phyloP scores from a whole-genome alignment of 2,888 invertebrate genomes.

The Sinohyriopsis cumingii region DNA sequence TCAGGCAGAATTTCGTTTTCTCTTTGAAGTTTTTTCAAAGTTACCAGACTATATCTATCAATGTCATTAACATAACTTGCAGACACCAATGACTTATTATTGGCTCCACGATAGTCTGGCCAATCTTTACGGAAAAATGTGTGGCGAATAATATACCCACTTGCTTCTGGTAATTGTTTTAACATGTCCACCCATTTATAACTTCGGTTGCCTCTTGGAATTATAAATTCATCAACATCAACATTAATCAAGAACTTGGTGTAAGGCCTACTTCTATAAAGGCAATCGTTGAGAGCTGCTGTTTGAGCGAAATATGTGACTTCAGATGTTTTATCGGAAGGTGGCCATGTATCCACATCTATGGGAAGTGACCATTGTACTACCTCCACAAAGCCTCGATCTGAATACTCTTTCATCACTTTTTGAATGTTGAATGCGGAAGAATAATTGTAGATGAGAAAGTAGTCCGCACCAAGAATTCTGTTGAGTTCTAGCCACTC shows the following conservation, averaged over 20 bases:
- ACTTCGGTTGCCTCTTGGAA: slow-evolving; percentile 47
- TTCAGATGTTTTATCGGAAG: slow-evolving; percentile 19
- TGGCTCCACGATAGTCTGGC: slow-evolving; percentile 9
- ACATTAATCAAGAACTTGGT: slow-evolving; percentile 58
- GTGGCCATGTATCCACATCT: slow-evolving; percentile 40
- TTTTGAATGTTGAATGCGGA: slow-evolving; percentile 47
- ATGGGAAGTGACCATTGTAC: slow-evolving; percentile 64
- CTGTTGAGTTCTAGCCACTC: slow-evolving; percentile 68
- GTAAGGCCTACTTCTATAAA: slow-evolving; percentile 54
- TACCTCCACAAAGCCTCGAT: slow-evolving; percentile 51
- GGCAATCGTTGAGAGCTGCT: slow-evolving; percentile 67
- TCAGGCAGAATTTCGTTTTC: slow-evolving; percentile 36
- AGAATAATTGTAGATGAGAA: slow-evolving; percentile 63
- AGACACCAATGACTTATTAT: slow-evolving; percentile 23
- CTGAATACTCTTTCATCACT: slow-evolving; percentile 52
- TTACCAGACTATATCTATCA: slow-evolving; percentile 41
- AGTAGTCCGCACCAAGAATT: slow-evolving; percentile 62
- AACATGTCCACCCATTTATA: slow-evolving; percentile 51
- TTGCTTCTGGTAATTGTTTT: not conserved
- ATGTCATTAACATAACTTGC: slow-evolving; percentile 11
- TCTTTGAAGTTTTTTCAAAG: slow-evolving; percentile 41
- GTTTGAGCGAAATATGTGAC: slow-evolving; percentile 69
- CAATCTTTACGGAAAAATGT: slow-evolving; percentile 59
- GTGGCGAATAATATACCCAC: slow-evolving; percentile 40
- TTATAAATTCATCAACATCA: slow-evolving; percentile 69